phyloP scores from a whole-genome alignment of 2,888 invertebrate genomes.

The Xestia c-nigrum region DNA sequence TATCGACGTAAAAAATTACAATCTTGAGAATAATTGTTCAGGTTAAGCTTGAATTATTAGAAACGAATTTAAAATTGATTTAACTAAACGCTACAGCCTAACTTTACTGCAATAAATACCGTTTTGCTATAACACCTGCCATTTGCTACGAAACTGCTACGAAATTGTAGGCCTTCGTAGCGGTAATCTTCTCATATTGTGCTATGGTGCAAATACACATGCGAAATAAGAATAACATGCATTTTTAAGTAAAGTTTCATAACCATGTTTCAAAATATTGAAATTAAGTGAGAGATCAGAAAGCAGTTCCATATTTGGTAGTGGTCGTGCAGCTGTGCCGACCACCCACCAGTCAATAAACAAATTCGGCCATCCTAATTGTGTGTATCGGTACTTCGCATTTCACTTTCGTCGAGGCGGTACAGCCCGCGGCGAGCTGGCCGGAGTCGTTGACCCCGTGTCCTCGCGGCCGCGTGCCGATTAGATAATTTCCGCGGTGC shows the following conservation, averaged over 20 bases:
- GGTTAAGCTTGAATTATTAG: constrained; percentile 32
- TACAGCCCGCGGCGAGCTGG: constrained; percentile 79
- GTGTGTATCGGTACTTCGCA: constrained; percentile 79
- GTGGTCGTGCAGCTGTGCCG: constrained; percentile 59
- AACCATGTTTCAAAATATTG: constrained; percentile 36
- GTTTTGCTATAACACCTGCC: constrained; percentile 39
- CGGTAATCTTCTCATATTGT: constrained; percentile 34
- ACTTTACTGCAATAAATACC: constrained; percentile 53
- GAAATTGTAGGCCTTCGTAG: constrained; percentile 43
- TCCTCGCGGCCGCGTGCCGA: constrained; percentile 89
- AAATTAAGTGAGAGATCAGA: constrained; percentile 40
- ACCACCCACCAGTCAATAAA: constrained; percentile 74
- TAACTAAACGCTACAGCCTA: constrained; percentile 21
- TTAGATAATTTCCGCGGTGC: constrained; percentile 90
- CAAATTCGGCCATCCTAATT: constrained; percentile 80
- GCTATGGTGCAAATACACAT: not conserved
- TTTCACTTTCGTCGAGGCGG: constrained; percentile 88
- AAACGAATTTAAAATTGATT: constrained; percentile 40
- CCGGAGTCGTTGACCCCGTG: constrained; percentile 85
- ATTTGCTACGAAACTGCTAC: constrained; percentile 59
- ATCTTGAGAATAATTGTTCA: constrained; percentile 19
- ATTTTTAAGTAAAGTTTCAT: constrained; percentile 15
- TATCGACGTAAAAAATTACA: not conserved
- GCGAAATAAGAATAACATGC: constrained; percentile 1
- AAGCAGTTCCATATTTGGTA: constrained; percentile 57